Conservation (phyloP, 2,113 vertebrate genomes). For the Urocynchramus pylzowi region DNA sequence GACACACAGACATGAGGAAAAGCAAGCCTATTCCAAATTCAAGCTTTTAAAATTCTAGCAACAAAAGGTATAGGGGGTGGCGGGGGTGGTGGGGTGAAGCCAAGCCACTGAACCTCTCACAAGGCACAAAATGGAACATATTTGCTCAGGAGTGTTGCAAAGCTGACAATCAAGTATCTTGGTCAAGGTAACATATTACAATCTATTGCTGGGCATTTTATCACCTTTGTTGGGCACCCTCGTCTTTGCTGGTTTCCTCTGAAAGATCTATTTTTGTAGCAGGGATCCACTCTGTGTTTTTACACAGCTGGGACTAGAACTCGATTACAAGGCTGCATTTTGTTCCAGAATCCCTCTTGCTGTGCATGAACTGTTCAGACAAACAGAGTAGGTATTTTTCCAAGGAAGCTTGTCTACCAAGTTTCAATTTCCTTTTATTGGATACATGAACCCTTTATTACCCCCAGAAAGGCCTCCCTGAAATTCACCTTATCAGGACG, state of each 20-base stretch:
- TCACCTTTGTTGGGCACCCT: neutral
- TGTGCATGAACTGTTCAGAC: slow-evolving; percentile 15
- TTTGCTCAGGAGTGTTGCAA: neutral
- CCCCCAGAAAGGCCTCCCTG: neutral
- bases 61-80: neutral
- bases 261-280: neutral
- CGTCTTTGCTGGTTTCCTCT: neutral
- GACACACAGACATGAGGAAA: slow-evolving; percentile 46
- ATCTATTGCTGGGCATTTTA: neutral
- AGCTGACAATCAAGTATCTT: neutral
- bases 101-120: neutral
- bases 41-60: slow-evolving; percentile 15
- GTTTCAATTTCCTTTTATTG: slow-evolving; percentile 11
- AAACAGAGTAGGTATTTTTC: slow-evolving; percentile 6
- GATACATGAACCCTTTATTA: neutral
- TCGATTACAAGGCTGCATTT: neutral
- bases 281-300: neutral
- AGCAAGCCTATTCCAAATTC: slow-evolving; percentile 20
- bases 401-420: slow-evolving; percentile 10
- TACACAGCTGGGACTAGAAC: neutral
- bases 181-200: fast-evolving
- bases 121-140: neutral
- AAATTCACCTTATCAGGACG: neutral
- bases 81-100: fast-evolving
- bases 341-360: slow-evolving; percentile 37